phyloP scores from a whole-genome alignment of 2,797 vertebrate genomes.

The Scolopax bukidnonensis region DNA sequence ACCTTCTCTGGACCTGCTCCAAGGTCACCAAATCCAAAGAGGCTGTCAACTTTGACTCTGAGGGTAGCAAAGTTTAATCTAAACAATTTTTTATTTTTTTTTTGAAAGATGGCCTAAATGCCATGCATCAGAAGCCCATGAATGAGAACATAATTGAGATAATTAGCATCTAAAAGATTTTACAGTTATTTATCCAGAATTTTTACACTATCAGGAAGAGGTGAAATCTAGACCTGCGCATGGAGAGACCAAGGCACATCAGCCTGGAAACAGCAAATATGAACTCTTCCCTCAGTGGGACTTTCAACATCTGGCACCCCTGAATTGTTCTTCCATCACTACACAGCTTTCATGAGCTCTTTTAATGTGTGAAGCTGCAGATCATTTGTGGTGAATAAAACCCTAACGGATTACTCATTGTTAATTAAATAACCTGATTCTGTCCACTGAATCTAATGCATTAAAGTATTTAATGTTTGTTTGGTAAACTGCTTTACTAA shows the following conservation, averaged over 20 bases:
- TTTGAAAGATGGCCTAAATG: background rate
- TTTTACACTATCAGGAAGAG: background rate
- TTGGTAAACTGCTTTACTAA: constrained; percentile 83
- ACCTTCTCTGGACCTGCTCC: too few species aligned
- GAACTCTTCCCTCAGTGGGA: background rate
- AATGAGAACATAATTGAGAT: background rate
- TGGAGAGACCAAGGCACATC: background rate
- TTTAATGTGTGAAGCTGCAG: constrained; percentile 45
- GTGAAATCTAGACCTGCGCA: background rate
- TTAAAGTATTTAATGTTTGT: constrained; percentile 84
- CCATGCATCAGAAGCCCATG: background rate
- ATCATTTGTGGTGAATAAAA: constrained; percentile 76
- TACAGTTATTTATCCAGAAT: background rate
- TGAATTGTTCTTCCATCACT: background rate
- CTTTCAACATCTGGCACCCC: background rate
- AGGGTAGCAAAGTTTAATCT: background rate
- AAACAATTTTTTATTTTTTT: background rate
- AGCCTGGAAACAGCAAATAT: background rate
- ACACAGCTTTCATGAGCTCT: constrained; percentile 9
- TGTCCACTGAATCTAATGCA: constrained; percentile 81
- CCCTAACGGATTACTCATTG: constrained; percentile 77
- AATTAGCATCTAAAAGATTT: background rate
- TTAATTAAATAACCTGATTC: constrained; percentile 82
- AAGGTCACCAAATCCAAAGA: background rate
- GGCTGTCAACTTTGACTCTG: background rate